Conservation (phyloP, 1,140 invertebrate species). For the Agrilus planipennis region DNA sequence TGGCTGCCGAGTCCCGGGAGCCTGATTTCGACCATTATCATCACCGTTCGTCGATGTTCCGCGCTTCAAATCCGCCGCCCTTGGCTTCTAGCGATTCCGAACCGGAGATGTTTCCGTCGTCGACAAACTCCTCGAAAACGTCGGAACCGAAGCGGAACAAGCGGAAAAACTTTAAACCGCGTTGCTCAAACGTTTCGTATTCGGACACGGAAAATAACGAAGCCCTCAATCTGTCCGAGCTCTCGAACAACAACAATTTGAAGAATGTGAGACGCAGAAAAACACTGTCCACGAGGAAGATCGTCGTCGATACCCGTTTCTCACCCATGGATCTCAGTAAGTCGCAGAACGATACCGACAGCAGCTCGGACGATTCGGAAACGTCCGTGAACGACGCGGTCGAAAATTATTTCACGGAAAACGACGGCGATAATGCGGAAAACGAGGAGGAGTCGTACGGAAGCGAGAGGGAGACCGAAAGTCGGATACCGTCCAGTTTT, state of each 20-base stretch:
- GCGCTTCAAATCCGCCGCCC: conserved; percentile 18
- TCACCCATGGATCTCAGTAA: conserved; percentile 31
- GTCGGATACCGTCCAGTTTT: conserved; percentile 29
- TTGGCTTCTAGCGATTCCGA: conserved; percentile 28
- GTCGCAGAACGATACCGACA: conserved; percentile 19
- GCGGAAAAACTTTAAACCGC: conserved; percentile 54
- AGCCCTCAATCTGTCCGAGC: conserved; percentile 32
- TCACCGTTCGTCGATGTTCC: conserved; percentile 17
- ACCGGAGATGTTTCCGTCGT: conserved; percentile 21
- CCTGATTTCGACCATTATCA: conserved; percentile 17
- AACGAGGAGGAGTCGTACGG: conserved; percentile 14
- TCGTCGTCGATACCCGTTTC: conserved; percentile 21
- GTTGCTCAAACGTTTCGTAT: conserved; percentile 43
- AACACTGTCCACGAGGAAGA: conserved; percentile 23
- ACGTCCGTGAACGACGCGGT: conserved; percentile 10
- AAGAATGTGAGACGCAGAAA: conserved; percentile 26
- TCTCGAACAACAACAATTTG: conserved; percentile 36
- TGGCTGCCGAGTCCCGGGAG: conserved; percentile 19
- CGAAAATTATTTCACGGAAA: conserved; percentile 17
- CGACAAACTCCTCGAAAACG: too few relatives aligned
- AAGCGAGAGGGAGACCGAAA: conserved; percentile 21
- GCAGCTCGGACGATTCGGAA: conserved; percentile 10
- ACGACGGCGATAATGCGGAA: conserved; percentile 10
- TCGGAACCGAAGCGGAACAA: conserved; percentile 49
- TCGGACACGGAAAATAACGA: conserved; percentile 36